These are phyloP conservation scores for Gymnocypris eckloni DNA, from an alignment of 2,797 vertebrate species.

Conservation along the genomic window DNA sequence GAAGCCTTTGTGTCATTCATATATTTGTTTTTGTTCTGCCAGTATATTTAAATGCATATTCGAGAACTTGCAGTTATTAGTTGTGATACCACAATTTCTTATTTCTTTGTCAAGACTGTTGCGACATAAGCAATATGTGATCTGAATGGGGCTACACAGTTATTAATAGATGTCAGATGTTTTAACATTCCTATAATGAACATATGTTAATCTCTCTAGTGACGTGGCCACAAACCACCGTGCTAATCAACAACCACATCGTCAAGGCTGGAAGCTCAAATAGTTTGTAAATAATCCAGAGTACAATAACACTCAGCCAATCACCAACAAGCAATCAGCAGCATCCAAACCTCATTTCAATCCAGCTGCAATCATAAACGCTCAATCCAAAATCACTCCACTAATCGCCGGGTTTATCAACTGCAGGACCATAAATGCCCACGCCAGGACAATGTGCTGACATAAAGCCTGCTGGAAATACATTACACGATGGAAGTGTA, in stretches of 20 bases:
- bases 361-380: slow-evolving; percentile 32
- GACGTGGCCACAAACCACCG: slow-evolving; percentile 1
- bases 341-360: slow-evolving; percentile 23
- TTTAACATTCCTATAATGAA: neutral
- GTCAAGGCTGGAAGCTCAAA: slow-evolving; percentile 9
- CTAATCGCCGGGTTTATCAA: slow-evolving; percentile 26
- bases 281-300: slow-evolving; percentile 9
- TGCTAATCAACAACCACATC: slow-evolving; percentile 26
- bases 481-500: slow-evolving; percentile 23
- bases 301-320: slow-evolving; percentile 30
- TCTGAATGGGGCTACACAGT: neutral
- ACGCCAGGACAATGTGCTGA: slow-evolving; percentile 33
- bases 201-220: neutral
- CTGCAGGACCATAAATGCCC: slow-evolving; percentile 38
- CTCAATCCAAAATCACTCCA: slow-evolving; percentile 39
- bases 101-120: neutral
- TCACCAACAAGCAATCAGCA: slow-evolving; percentile 51
- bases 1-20: slow-evolving; percentile 2
- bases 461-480: slow-evolving; percentile 38
- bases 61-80: neutral
- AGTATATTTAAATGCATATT: neutral
- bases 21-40: neutral
- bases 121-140: neutral
- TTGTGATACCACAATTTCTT: neutral
- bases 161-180: neutral